phyloP scores from a whole-genome alignment of 35 echinoderm and acorn worm species.

The Nesometra sesokonis region DNA sequence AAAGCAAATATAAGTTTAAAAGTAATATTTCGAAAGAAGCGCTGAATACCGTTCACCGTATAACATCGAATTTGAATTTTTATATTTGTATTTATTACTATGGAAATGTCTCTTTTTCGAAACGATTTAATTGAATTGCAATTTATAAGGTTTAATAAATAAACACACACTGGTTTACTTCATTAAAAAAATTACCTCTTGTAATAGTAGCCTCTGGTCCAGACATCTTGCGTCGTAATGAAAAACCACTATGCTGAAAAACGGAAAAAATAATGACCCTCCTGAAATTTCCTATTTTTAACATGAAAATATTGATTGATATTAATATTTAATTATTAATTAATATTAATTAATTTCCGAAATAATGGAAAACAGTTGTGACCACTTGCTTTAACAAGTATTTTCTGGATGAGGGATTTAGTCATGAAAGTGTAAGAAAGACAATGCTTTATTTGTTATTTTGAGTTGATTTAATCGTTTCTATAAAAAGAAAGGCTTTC shows the following conservation, averaged over 20 bases:
- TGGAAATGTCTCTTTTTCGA: too few relatives aligned
- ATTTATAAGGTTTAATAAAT: too few relatives aligned
- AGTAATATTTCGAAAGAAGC: too few relatives aligned
- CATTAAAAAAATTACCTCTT: constrained; percentile 19
- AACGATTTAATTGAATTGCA: too few relatives aligned
- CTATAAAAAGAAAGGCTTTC: background rate
- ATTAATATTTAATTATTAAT: too few relatives aligned
- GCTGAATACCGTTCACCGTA: too few relatives aligned
- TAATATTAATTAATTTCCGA: too few relatives aligned
- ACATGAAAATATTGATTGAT: too few relatives aligned
- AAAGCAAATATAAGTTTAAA: too few relatives aligned
- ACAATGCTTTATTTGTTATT: background rate
- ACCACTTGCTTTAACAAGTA: background rate
- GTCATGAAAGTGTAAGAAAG: background rate
- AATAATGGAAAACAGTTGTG: background rate
- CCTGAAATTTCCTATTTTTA: background rate
- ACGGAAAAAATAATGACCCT: background rate
- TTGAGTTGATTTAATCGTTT: background rate
- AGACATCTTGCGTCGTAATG: constrained; percentile 28
- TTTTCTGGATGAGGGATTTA: background rate
- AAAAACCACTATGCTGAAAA: constrained; percentile 49
- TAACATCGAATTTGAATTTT: too few relatives aligned
- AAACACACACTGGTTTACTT: too few relatives aligned
- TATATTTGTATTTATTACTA: too few relatives aligned
- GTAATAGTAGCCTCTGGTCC: constrained; percentile 35